phyloP scores from a whole-genome alignment of 2,113 vertebrate species.

The Gymnarchus niloticus region DNA sequence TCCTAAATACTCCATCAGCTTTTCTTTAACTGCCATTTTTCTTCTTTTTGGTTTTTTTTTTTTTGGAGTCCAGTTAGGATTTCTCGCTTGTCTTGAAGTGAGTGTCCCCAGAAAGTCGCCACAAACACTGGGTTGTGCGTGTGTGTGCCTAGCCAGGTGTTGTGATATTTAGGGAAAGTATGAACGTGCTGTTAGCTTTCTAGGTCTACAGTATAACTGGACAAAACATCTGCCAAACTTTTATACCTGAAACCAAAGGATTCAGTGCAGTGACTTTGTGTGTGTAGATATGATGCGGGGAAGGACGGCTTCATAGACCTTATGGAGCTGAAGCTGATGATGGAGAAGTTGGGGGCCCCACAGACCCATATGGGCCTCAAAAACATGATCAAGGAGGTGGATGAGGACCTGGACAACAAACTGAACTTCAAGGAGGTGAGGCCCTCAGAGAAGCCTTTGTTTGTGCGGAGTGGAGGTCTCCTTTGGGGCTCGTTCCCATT shows the following conservation, averaged over 20 bases:
- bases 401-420: slow-evolving; percentile 88
- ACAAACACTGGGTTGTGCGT: not conserved
- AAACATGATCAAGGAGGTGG: slow-evolving; percentile 97
- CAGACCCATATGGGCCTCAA: slow-evolving; percentile 90
- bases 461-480: not conserved
- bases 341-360: slow-evolving; percentile 89
- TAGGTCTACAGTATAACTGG: not conserved
- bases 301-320: slow-evolving; percentile 87
- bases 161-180: not conserved
- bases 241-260: not conserved
- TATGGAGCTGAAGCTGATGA: slow-evolving; percentile 96
- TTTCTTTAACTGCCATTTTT: not conserved
- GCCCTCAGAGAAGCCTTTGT: not conserved
- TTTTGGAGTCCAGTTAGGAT: not conserved
- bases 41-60: not conserved
- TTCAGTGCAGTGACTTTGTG: not conserved
- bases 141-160: not conserved
- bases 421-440: slow-evolving; percentile 88
- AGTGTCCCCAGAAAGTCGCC: not conserved
- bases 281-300: slow-evolving; percentile 74
- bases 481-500: not conserved
- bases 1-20: not conserved
- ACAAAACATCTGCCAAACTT: not conserved
- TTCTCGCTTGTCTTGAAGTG: not conserved
- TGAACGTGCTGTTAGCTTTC: not conserved